Base-by-base conservation (phyloP, 2,797 vertebrate genomes). In the Clarias pachynema region DNA sequence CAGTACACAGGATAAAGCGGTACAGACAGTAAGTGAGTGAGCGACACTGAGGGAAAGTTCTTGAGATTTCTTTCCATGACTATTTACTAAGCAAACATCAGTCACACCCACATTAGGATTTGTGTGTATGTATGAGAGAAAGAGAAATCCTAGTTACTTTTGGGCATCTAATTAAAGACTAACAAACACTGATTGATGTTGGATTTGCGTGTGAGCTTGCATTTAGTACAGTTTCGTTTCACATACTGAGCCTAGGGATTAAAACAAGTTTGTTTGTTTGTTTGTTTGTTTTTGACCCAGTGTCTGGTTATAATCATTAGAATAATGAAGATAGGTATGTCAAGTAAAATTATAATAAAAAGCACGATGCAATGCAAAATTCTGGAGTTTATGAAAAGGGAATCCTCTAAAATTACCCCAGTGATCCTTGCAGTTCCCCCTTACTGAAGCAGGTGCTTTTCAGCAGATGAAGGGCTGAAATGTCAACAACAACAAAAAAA, bases 401-500 rank as follows among this genome's bases (percentile, higher is more conserved):
- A 69, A 74, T 74, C n/a, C 1, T 31, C 8, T 20, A 3, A 75
- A 29, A 49, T 68, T 26, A 16, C 16, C 18, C 12, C 7, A 24
- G 22, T 79, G 20, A 59, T 78, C 20, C 24, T 1, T 15, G 20
- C 10, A 9, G 59, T 22, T 77, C 8, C 4, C 57, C 5, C 29
- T 29, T 29, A 7, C n/a, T 22, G 10, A 53, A 16, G 74, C 77
- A 86, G 83, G 66, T 79, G 56, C 6, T 74, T 56, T 53, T 80
- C 74, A 73, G 59, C 53, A 79, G 78, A 40, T 68, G 65, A 68
- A 74, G 77, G 31, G 34, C 16, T 83, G 44, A 78, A 88, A 82
- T 49, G 57, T 72, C 60, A 73, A 75, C 57, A 65, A 20, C 0
- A 40, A 37, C 1, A 40, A 37, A 56, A 14, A 5, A 59, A 84